Percentiles rank a stretch among this genome's conserved stretches.
Evolutionary conservation across 2,797 vertebrate genomes (phyloP).

Genomic region (Bothrops alternatus): DNA sequence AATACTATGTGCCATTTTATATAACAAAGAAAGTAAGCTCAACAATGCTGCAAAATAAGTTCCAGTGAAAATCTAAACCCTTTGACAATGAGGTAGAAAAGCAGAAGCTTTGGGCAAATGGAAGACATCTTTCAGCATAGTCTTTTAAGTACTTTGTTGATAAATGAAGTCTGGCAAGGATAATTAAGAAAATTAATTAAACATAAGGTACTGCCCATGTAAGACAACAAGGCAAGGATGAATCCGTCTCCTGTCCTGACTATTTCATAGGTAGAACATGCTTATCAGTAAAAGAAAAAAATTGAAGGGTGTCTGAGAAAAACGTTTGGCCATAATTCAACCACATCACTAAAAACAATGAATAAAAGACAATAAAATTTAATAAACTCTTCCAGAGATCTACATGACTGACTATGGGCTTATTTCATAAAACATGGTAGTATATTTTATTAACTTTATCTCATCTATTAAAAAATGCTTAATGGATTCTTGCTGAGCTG

Average conservation of each 20-base stretch:
- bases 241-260: not conserved
- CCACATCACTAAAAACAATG: not conserved
- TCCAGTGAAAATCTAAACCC: not conserved
- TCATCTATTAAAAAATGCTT: not conserved
- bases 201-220: not conserved
- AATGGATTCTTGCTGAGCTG: not conserved
- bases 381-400: not conserved
- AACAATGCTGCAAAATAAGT: not conserved
- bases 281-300: not conserved
- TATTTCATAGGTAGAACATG: not conserved
- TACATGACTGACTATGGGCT: not conserved
- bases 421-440: constrained; percentile 10
- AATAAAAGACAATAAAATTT: not conserved
- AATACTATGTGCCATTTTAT: not conserved
- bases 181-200: not conserved
- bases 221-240: not conserved
- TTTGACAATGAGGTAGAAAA: not conserved
- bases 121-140: not conserved
- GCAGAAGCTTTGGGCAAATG: not conserved
- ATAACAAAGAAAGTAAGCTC: not conserved
- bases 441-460: constrained; percentile 13
- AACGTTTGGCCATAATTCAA: not conserved
- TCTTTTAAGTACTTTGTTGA: not conserved
- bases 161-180: not conserved
- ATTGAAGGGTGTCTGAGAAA: not conserved